Percentiles rank a stretch among this genome's conserved stretches.
Evolutionary conservation across 1,140 invertebrate genomes (phyloP).

Genomic region (Holcopasites calliopsidis): DNA sequence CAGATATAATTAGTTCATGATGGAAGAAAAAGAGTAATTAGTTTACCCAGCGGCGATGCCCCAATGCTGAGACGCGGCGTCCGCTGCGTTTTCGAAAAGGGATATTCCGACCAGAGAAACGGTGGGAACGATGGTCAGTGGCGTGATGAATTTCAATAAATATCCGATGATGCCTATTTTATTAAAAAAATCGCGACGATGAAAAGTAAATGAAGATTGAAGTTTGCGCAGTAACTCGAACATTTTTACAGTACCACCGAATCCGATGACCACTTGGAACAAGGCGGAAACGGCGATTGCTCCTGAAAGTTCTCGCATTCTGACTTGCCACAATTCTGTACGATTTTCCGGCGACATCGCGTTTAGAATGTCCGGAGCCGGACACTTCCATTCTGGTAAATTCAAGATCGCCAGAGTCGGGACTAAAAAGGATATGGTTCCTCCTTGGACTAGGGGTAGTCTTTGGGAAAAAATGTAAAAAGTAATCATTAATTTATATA

Average conservation of each 20-base stretch:
- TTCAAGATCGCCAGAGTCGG: slow-evolving; percentile 91
- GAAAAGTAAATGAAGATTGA: background rate
- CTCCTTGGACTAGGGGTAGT: slow-evolving; percentile 87
- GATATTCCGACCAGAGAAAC: slow-evolving; percentile 90
- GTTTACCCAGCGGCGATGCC: slow-evolving; percentile 86
- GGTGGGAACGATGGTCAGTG: slow-evolving; percentile 89
- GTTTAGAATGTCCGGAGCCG: slow-evolving; percentile 79
- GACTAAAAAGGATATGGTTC: slow-evolving; percentile 91
- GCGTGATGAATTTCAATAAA: slow-evolving; percentile 87
- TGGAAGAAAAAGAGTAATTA: background rate
- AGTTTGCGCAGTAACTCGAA: background rate
- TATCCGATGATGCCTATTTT: slow-evolving; percentile 86
- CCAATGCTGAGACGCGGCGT: slow-evolving; percentile 89
- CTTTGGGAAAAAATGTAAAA: slow-evolving; percentile 69
- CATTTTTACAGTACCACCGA: slow-evolving; percentile 76
- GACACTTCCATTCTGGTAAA: slow-evolving; percentile 89
- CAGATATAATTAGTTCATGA: background rate
- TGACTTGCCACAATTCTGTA: slow-evolving; percentile 86
- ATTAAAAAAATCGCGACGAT: background rate
- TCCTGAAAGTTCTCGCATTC: slow-evolving; percentile 91
- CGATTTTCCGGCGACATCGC: slow-evolving; percentile 82
- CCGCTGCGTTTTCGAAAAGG: slow-evolving; percentile 88
- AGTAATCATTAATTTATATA: background rate
- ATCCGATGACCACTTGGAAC: slow-evolving; percentile 88
- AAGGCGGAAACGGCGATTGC: slow-evolving; percentile 91